These are phyloP conservation scores for Mylabris phalerata DNA, from an alignment of 1,140 invertebrate species.

Conservation along the genomic window DNA sequence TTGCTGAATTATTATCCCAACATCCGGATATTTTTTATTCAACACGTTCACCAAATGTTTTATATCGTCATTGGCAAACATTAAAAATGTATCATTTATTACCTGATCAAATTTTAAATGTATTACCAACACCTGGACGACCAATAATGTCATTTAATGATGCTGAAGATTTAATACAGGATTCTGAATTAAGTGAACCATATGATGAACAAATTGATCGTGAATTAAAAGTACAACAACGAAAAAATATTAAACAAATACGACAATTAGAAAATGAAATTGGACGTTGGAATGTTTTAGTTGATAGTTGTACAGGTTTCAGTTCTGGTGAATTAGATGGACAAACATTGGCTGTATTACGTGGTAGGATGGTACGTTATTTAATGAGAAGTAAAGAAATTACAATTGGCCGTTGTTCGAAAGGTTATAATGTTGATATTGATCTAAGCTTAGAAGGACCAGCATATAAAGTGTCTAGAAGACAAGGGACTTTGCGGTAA, in stretches of 20 bases:
- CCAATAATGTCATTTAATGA: conserved; percentile 80
- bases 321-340: conserved; percentile 79
- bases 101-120: conserved; percentile 77
- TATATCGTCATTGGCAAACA: conserved; percentile 85
- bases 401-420: conserved; percentile 82
- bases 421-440: conserved; percentile 87
- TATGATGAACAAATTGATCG: conserved; percentile 67
- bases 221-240: conserved; percentile 45
- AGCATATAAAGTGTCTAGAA: conserved; percentile 74
- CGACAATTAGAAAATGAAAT: conserved; percentile 83
- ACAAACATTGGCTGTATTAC: conserved; percentile 87
- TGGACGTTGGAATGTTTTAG: conserved; percentile 86
- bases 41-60: conserved; percentile 74
- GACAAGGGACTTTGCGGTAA: conserved; percentile 64
- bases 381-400: conserved; percentile 95
- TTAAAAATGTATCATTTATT: conserved; percentile 91
- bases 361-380: conserved; percentile 87
- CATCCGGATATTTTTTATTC: conserved; percentile 82
- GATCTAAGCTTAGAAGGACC: conserved; percentile 90
- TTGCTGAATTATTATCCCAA: conserved; percentile 80
- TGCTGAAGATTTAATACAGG: conserved; percentile 83
- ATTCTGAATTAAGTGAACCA: conserved; percentile 71
- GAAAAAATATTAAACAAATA: conserved; percentile 74
- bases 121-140: conserved; percentile 51
- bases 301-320: conserved; percentile 73